Conservation (phyloP, 2,888 invertebrate genomes). For the Lasioglossum malachurum region DNA sequence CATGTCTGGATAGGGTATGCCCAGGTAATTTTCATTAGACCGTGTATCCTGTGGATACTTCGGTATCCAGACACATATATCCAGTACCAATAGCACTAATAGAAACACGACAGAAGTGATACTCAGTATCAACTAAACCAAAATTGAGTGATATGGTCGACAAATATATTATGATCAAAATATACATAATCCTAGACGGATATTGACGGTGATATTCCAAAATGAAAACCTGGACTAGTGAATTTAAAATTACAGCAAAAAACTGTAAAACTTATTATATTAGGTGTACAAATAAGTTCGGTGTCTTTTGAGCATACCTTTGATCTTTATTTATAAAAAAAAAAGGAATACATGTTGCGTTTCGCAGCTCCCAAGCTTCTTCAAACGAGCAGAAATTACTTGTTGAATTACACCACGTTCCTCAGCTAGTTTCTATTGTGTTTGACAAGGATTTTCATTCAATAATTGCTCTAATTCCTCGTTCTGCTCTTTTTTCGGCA, state of each 20-base stretch:
- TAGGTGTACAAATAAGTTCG: too few species aligned
- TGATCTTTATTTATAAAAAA: too few species aligned
- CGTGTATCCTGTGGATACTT: slow-evolving; percentile 10
- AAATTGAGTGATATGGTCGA: not conserved
- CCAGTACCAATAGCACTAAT: not conserved
- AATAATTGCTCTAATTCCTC: too few species aligned
- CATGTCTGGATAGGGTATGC: slow-evolving; percentile 10
- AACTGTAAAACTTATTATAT: not conserved
- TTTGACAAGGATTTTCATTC: too few species aligned
- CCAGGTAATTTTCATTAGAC: slow-evolving; percentile 19
- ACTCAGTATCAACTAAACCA: not conserved
- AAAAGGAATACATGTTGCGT: too few species aligned
- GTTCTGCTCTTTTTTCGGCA: too few species aligned
- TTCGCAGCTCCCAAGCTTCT: too few species aligned
- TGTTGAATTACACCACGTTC: too few species aligned
- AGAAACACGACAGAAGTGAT: slow-evolving; percentile 2
- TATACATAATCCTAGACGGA: not conserved
- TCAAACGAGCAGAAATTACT: too few species aligned
- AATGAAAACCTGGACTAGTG: not conserved
- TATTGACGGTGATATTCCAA: not conserved
- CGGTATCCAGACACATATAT: slow-evolving; percentile 8
- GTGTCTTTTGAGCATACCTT: too few species aligned
- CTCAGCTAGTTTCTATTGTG: too few species aligned
- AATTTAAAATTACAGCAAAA: not conserved
- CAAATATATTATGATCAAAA: not conserved